These are phyloP conservation scores for Triplophysa dalaica DNA, from an alignment of 2,113 vertebrate genomes.

Conservation along the genomic window DNA sequence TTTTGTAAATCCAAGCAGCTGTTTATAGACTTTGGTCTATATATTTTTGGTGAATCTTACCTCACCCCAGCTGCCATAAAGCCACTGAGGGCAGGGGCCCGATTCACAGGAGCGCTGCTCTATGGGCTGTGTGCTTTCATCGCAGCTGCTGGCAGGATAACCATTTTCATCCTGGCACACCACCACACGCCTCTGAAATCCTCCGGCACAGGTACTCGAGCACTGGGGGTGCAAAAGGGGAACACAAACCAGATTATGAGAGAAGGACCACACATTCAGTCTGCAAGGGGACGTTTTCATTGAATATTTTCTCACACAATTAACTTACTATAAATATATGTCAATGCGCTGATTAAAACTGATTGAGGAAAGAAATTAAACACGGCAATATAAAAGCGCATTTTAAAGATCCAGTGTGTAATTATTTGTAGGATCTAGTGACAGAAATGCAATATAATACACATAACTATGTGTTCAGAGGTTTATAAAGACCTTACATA, in stretches of 20 bases:
- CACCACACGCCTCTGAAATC: slow-evolving; percentile 95
- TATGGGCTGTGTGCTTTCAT: slow-evolving; percentile 83
- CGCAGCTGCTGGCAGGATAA: slow-evolving; percentile 85
- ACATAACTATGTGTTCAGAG: too few relatives aligned
- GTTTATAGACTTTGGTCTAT: too few relatives aligned
- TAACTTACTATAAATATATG: not conserved
- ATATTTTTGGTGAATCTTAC: slow-evolving; percentile 53
- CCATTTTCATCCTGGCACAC: slow-evolving; percentile 98
- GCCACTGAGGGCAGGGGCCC: slow-evolving; percentile 94
- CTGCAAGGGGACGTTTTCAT: not conserved
- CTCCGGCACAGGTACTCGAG: slow-evolving; percentile 94
- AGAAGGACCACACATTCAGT: not conserved
- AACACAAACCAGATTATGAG: slow-evolving; percentile 21
- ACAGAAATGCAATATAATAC: too few relatives aligned
- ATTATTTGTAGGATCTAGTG: too few relatives aligned
- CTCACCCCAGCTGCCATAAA: slow-evolving; percentile 81
- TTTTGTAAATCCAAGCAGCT: too few relatives aligned
- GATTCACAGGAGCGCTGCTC: slow-evolving; percentile 93
- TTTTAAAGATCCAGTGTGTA: not conserved
- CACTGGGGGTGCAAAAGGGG: slow-evolving; percentile 75
- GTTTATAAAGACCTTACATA: too few relatives aligned
- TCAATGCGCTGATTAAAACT: not conserved
- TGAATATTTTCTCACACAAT: slow-evolving; percentile 19
- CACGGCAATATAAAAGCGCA: not conserved
- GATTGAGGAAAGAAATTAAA: not conserved